Conservation (phyloP, 1,140 invertebrate genomes). For the Trichonephila clavipes region DNA sequence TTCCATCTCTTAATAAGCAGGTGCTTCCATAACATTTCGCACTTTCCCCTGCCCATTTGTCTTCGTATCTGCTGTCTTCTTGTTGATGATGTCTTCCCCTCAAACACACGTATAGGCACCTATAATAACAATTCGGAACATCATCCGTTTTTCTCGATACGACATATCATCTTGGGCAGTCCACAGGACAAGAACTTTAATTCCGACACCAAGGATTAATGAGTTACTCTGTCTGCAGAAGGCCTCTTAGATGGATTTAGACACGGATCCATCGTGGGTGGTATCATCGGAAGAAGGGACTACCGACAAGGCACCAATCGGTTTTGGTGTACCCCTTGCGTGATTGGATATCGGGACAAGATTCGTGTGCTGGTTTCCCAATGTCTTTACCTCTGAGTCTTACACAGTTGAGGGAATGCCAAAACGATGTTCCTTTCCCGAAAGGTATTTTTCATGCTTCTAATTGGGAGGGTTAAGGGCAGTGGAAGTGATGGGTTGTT, state of each 20-base stretch:
- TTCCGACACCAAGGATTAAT: slow-evolving; percentile 34
- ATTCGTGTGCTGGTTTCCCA: slow-evolving; percentile 15
- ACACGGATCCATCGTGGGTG: slow-evolving; percentile 10
- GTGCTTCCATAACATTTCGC: slow-evolving; percentile 71
- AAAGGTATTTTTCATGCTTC: slow-evolving; percentile 33
- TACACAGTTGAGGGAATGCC: background rate
- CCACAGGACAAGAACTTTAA: slow-evolving; percentile 12
- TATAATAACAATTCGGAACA: background rate
- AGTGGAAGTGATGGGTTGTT: slow-evolving; percentile 42
- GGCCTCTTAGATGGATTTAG: background rate
- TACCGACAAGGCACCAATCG: background rate
- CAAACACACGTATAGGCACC: background rate
- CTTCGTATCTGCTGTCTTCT: slow-evolving; percentile 29
- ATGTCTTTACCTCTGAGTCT: background rate
- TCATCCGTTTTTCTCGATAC: background rate
- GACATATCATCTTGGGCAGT: slow-evolving; percentile 11
- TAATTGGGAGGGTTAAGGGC: background rate
- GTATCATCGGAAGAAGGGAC: background rate
- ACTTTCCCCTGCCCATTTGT: slow-evolving; percentile 64
- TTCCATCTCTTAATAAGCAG: slow-evolving; percentile 67
- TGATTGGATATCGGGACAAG: background rate
- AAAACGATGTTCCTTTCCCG: background rate
- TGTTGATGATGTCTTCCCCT: slow-evolving; percentile 10
- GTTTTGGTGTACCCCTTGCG: background rate
- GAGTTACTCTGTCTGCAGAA: background rate